A percentile compares a stretch with the other conserved stretches of the same genome.
These are phyloP conservation scores for Terrapene triunguis DNA, from an alignment of 2,113 vertebrate genomes.

Conservation along the genomic window DNA sequence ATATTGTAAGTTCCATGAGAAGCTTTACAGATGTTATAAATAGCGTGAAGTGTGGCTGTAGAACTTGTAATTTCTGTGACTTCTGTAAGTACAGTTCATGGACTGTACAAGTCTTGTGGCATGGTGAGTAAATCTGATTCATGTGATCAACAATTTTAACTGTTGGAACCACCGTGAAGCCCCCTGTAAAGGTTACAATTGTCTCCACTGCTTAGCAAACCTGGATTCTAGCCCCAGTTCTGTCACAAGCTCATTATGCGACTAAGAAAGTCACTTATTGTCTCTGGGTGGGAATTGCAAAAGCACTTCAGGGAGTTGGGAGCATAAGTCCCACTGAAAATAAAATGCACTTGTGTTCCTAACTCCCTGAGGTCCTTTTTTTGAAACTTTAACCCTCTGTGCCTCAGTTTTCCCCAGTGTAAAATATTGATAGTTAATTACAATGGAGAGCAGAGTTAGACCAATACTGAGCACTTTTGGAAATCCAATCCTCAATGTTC, in stretches of 20 bases:
- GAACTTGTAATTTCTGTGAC: not conserved
- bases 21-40: not conserved
- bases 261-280: not conserved
- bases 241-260: not conserved
- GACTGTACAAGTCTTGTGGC: rapidly evolving
- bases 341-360: not conserved
- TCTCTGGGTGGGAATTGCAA: not conserved
- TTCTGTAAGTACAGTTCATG: not conserved
- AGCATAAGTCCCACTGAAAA: not conserved
- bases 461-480: not conserved
- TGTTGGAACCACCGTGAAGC: not conserved
- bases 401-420: not conserved
- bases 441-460: not conserved
- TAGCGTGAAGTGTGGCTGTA: rapidly evolving
- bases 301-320: not conserved
- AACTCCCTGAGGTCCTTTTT: not conserved
- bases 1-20: not conserved
- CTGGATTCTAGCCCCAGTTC: not conserved
- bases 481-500: not conserved
- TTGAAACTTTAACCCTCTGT: not conserved
- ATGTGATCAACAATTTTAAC: not conserved
- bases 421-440: not conserved
- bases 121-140: not conserved
- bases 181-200: not conserved
- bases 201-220: not conserved